Evolutionary conservation across 1,140 invertebrate species (phyloP).

Genomic region (Thaumatotibia leucotreta): DNA sequence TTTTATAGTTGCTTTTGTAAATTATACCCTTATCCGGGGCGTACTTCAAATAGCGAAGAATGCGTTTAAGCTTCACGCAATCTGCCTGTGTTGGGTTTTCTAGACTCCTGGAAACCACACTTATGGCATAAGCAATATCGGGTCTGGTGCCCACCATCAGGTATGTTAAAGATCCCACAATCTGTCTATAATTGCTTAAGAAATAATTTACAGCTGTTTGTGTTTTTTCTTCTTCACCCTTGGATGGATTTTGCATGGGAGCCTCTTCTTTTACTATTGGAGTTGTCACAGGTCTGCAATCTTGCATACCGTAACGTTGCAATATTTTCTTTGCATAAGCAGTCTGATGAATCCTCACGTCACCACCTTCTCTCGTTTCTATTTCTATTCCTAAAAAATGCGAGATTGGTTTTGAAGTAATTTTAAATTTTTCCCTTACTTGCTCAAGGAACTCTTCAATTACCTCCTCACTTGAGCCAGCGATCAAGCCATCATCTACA

Average conservation of each 20-base stretch:
- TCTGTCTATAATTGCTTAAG: conserved; percentile 56
- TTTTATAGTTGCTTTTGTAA: neutral
- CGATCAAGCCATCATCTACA: conserved; percentile 60
- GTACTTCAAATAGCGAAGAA: conserved; percentile 20
- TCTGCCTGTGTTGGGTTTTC: conserved; percentile 47
- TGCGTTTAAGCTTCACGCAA: conserved; percentile 35
- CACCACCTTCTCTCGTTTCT: conserved; percentile 1
- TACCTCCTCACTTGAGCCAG: conserved; percentile 25
- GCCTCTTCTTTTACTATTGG: conserved; percentile 24
- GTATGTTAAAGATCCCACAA: conserved; percentile 54
- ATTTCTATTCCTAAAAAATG: conserved; percentile 47
- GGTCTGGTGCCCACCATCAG: conserved; percentile 52
- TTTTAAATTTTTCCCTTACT: conserved; percentile 36
- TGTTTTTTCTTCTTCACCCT: too few species aligned
- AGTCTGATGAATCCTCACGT: conserved; percentile 41
- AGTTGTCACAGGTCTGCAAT: neutral
- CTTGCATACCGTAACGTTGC: conserved; percentile 16
- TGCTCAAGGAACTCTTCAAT: conserved; percentile 20
- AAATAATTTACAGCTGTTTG: too few species aligned
- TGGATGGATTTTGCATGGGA: too few species aligned
- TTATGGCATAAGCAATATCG: conserved; percentile 53
- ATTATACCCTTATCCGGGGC: neutral
- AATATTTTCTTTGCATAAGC: conserved; percentile 48
- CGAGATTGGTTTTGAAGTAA: conserved; percentile 24
- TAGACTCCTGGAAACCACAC: conserved; percentile 39